Evolutionary conservation across 2,113 vertebrate species (phyloP).

Genomic region (Rhinichthys klamathensis): DNA sequence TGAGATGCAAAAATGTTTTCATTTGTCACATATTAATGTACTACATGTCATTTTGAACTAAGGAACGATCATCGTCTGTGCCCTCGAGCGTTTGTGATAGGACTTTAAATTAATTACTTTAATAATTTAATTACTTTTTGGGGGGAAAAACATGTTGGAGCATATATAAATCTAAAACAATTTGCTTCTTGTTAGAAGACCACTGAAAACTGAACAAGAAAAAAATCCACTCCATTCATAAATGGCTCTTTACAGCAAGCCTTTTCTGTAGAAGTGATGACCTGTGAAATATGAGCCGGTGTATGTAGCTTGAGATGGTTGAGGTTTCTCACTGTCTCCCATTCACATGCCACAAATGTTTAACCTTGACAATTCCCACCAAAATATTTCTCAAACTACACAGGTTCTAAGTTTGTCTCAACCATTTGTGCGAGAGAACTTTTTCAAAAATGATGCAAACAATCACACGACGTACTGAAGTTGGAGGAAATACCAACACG

Average conservation of each 20-base stretch:
- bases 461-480: background rate
- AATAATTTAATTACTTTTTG: too few relatives aligned
- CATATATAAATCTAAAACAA: background rate
- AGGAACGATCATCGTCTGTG: background rate
- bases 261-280: conserved; percentile 50
- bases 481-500: background rate
- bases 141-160: background rate
- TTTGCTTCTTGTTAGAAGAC: background rate
- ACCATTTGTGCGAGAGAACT: background rate
- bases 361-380: conserved; percentile 58
- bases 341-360: conserved; percentile 54
- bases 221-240: background rate
- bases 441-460: background rate
- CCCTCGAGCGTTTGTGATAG: background rate
- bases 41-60: background rate
- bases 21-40: background rate
- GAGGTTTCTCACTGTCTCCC: conserved; percentile 64
- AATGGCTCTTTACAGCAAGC: background rate
- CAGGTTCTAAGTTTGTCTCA: conserved; percentile 33
- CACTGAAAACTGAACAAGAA: background rate
- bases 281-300: conserved; percentile 61
- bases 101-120: background rate
- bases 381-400: conserved; percentile 52
- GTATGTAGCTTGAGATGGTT: conserved; percentile 56
- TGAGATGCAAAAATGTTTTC: background rate